These are phyloP conservation scores for Seladonia tumulorum DNA, from an alignment of 2,888 invertebrate species.

Conservation along the genomic window DNA sequence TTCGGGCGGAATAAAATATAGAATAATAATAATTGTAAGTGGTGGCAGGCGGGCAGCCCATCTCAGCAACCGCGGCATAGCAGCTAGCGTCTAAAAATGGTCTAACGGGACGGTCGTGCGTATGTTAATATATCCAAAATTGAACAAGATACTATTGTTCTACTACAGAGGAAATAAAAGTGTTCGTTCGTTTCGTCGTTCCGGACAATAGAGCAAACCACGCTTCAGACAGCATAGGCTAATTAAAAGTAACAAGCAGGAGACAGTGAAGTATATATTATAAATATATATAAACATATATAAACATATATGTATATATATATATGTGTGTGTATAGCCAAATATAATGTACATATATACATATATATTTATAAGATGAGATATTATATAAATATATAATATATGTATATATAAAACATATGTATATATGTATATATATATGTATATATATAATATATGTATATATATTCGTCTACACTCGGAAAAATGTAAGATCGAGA, in stretches of 20 bases:
- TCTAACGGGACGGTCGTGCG: slow-evolving; percentile 78
- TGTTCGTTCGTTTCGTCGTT: slow-evolving; percentile 53
- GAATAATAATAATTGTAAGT: slow-evolving; percentile 79
- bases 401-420: background rate
- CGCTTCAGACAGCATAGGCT: slow-evolving; percentile 61
- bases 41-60: slow-evolving; percentile 82
- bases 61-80: slow-evolving; percentile 82
- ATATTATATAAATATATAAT: slow-evolving; percentile 14
- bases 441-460: slow-evolving; percentile 25
- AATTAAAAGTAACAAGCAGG: slow-evolving; percentile 63
- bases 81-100: slow-evolving; percentile 78
- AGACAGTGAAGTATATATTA: slow-evolving; percentile 43
- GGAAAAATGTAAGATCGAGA: slow-evolving; percentile 50
- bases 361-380: background rate
- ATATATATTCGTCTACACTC: slow-evolving; percentile 54
- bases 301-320: slow-evolving; percentile 26
- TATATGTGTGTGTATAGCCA: background rate
- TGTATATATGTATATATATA: background rate
- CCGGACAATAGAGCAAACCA: slow-evolving; percentile 57
- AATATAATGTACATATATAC: background rate
- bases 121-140: slow-evolving; percentile 67
- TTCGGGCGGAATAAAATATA: slow-evolving; percentile 65
- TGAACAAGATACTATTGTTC: slow-evolving; percentile 72
- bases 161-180: slow-evolving; percentile 66
- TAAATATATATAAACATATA: slow-evolving; percentile 20